Evolutionary conservation across 2,797 vertebrate species (phyloP), one percentile per base, ranked within the genome.

Genomic region (Bradypodion pumilum): DNA sequence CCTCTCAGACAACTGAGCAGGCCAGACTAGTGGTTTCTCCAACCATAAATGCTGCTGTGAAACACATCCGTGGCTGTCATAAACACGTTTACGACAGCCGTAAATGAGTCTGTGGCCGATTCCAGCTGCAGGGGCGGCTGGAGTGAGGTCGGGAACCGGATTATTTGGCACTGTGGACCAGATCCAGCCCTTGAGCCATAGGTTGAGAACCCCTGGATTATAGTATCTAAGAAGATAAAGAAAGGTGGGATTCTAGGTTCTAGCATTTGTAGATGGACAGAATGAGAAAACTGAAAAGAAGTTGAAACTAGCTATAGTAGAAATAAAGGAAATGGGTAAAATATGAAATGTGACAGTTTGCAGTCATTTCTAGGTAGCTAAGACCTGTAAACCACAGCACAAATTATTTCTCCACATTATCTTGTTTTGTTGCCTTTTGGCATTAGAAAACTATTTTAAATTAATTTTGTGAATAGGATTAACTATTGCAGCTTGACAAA

Each of bases 181-280:
- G n/a, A n/a, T n/a, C n/a, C n/a, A n/a, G n/a, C n/a, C n/a, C n/a
- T n/a, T n/a, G n/a, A n/a, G n/a, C n/a, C n/a, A n/a, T n/a, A n/a
- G n/a, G n/a, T n/a, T n/a, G n/a, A n/a, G n/a, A n/a, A n/a, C n/a
- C n/a, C n/a, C n/a, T n/a, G n/a, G n/a, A n/a, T n/a, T n/a, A n/a
- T n/a, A n/a, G n/a, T n/a, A 84, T 94, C 86, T 73, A 89, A 84
- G 80, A 94, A 85, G 92, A 95, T 92, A 89, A 1, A 80, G 86
- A 92, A 79, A 72, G 83, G 85, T 85, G 89, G 90, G 87, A 52
- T 85, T 82, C 82, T 90, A 90, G 87, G 90, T 93, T 90, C 91
- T 19, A 87, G 88, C 83, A 72, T 89, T 91, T 75, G 78, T 83
- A 90, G 85, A 89, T 77, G n/a, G 63, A 91, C 91, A 76, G 88